phyloP scores from a whole-genome alignment of 2,113 vertebrate species.

The Rafetus swinhoei region DNA sequence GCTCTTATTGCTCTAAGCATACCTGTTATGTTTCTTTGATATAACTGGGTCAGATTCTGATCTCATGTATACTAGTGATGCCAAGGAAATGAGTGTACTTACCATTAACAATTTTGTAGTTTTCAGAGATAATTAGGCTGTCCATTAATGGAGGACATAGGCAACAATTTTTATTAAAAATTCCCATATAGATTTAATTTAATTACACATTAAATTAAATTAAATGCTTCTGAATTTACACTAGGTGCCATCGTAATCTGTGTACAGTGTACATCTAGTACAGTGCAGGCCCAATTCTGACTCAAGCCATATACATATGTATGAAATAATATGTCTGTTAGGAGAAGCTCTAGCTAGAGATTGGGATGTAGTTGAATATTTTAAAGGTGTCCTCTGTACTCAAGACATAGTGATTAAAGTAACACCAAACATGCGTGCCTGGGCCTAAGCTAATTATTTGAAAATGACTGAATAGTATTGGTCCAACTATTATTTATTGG shows the following conservation, averaged over 20 bases:
- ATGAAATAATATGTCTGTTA: background rate
- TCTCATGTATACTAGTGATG: background rate
- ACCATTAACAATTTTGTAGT: constrained; percentile 45
- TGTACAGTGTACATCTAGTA: background rate
- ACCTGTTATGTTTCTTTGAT: background rate
- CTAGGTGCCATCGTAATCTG: background rate
- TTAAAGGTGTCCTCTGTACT: background rate
- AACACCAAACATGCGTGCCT: background rate
- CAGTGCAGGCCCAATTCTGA: background rate
- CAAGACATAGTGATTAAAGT: background rate
- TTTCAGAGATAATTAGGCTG: constrained; percentile 61
- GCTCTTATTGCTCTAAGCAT: background rate
- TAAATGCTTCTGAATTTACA: background rate
- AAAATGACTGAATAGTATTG: background rate
- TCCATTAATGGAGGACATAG: background rate
- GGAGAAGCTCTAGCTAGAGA: background rate
- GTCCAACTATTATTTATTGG: background rate
- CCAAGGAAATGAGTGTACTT: background rate
- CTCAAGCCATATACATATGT: background rate
- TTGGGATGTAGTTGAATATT: background rate
- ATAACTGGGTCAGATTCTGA: background rate
- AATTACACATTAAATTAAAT: background rate
- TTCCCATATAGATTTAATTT: background rate
- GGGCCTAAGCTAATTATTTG: background rate
- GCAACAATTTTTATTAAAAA: background rate